Percentiles rank a stretch among this genome's conserved stretches.
Evolutionary conservation across 37 sponge, comb jelly and placozoan genomes (phyloP).

Genomic region (Cliona cf. orientalis): DNA sequence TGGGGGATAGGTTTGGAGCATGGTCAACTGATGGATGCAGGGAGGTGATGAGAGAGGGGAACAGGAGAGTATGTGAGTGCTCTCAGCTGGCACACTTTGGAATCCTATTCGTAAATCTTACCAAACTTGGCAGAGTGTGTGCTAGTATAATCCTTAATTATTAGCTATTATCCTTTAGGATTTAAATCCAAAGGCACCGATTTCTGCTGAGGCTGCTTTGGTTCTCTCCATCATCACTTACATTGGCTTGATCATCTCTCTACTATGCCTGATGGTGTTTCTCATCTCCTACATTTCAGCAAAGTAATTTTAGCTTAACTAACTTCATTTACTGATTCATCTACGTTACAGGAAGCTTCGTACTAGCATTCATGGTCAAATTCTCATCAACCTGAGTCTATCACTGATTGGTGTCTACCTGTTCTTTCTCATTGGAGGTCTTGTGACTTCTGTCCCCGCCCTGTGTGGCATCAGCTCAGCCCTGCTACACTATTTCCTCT

Average conservation of each 20-base stretch:
- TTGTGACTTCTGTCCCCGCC: conserved; percentile 1
- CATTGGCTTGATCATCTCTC: conserved; percentile 60
- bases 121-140: no score
- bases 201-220: conserved; percentile 7
- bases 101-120: no score
- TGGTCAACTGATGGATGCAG: no score
- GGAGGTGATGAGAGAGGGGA: no score
- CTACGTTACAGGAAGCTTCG: conserved; percentile 61
- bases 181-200: conserved; percentile 25
- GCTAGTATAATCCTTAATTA: not conserved
- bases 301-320: conserved; percentile 67
- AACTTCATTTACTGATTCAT: no score
- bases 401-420: conserved; percentile 64
- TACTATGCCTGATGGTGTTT: conserved; percentile 38
- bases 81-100: no score
- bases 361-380: conserved; percentile 14
- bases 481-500: conserved; percentile 67
- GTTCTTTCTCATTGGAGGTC: conserved; percentile 40
- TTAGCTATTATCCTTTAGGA: conserved; percentile 26
- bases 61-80: no score
- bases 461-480: conserved; percentile 61
- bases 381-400: conserved; percentile 62
- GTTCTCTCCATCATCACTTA: conserved; percentile 39
- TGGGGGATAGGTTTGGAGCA: no score
- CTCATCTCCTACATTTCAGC: conserved; percentile 39